These are phyloP conservation scores for Toxotes jaculatrix DNA, from an alignment of 2,113 vertebrate genomes.

Conservation along the genomic window DNA sequence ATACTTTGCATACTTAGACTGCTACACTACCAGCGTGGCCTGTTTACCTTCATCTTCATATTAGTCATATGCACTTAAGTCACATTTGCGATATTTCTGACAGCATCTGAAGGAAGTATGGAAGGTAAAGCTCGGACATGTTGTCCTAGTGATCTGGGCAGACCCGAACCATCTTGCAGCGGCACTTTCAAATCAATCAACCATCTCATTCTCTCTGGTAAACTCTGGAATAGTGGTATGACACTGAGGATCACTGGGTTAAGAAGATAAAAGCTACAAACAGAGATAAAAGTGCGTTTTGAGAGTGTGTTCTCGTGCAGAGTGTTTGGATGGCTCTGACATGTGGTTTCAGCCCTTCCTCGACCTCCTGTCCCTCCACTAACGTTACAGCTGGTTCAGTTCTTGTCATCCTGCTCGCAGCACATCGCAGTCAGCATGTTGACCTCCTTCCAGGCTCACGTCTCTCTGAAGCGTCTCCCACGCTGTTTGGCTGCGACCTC, in stretches of 20 bases:
- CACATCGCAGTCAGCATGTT: conserved; percentile 40
- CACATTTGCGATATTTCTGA: not conserved
- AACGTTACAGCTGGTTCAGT: not conserved
- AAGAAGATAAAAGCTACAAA: not conserved
- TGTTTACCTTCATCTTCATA: not conserved
- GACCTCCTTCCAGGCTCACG: conserved; percentile 69
- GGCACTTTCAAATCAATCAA: not conserved
- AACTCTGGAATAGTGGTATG: no score
- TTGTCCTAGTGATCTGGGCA: not conserved
- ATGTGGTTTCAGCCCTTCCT: not conserved
- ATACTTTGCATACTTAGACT: conserved; percentile 33
- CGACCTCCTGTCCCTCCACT: not conserved
- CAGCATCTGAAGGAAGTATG: not conserved
- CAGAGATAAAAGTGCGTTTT: no score
- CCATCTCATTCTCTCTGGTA: not conserved
- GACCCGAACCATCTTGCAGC: not conserved
- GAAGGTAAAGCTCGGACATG: not conserved
- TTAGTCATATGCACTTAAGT: no score
- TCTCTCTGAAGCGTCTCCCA: conserved; percentile 66
- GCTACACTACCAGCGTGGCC: not conserved
- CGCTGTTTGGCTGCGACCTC: conserved; percentile 62
- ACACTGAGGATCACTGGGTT: not conserved
- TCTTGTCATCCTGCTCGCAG: conserved; percentile 23
- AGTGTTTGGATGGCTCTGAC: not conserved
- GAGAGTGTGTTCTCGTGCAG: no score